phyloP scores from a whole-genome alignment of 2,888 invertebrate genomes.

The Patella depressa region DNA sequence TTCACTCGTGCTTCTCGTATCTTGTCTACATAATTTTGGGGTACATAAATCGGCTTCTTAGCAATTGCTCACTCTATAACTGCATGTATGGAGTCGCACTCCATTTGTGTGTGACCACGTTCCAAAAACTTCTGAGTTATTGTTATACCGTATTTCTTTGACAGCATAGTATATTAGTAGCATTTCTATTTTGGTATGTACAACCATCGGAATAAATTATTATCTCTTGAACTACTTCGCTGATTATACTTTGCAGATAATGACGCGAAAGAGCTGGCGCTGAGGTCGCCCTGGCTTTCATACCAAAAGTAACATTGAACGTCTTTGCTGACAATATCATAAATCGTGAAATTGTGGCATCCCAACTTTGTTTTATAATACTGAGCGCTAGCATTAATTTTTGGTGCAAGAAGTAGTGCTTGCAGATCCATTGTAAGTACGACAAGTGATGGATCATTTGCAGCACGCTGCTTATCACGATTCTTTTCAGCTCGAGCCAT shows the following conservation, averaged over 20 bases:
- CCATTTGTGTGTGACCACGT: conserved; percentile 21
- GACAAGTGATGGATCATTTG: neutral
- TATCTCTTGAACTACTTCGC: conserved; percentile 4
- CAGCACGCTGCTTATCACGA: conserved; percentile 14
- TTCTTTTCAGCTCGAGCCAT: conserved; percentile 14
- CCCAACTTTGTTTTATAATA: conserved; percentile 24
- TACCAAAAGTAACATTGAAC: conserved; percentile 27
- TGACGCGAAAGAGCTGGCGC: conserved; percentile 22
- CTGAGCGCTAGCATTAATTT: conserved; percentile 19
- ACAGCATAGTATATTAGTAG: too few species aligned
- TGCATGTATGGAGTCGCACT: conserved; percentile 22
- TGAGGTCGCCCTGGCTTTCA: conserved; percentile 18
- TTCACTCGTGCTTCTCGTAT: conserved; percentile 25
- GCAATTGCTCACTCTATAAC: neutral
- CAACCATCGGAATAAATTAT: conserved; percentile 32
- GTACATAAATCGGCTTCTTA: neutral
- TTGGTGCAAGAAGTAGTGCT: conserved; percentile 18
- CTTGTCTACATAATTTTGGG: conserved; percentile 21
- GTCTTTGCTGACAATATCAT: conserved; percentile 14
- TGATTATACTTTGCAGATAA: conserved; percentile 1
- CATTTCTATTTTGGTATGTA: too few species aligned
- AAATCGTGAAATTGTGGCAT: conserved; percentile 26
- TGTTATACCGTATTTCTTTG: neutral
- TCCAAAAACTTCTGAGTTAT: conserved; percentile 16
- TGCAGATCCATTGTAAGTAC: conserved; percentile 24